These are phyloP conservation scores for Venustaconcha ellipsiformis DNA, from an alignment of 1,140 invertebrate species.

Conservation along the genomic window DNA sequence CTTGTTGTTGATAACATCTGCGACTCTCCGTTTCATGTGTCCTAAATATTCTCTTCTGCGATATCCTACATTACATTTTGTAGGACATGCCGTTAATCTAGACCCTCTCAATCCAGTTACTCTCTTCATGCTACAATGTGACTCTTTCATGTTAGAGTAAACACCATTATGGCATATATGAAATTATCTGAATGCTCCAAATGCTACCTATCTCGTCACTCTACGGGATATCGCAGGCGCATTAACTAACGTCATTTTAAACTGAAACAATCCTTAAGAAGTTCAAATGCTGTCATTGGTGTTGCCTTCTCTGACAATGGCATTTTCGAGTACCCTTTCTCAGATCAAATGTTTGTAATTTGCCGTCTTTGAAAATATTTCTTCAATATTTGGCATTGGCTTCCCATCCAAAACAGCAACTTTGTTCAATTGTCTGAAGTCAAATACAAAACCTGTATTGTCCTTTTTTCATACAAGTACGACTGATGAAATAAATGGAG, in stretches of 20 bases:
- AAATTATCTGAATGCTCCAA: constrained; percentile 15
- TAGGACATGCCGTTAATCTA: constrained; percentile 15
- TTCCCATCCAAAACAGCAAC: constrained; percentile 18
- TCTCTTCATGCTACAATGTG: constrained; percentile 26
- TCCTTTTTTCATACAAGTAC: constrained; percentile 69
- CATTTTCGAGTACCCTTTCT: constrained; percentile 70
- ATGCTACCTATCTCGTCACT: constrained; percentile 39
- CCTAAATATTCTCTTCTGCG: constrained; percentile 32
- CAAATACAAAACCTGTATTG: constrained; percentile 68
- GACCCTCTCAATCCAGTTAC: constrained; percentile 14
- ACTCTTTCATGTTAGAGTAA: constrained; percentile 15
- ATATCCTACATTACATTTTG: constrained; percentile 36
- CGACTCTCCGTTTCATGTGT: constrained; percentile 29
- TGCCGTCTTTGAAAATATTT: constrained; percentile 54
- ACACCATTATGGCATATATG: constrained; percentile 32
- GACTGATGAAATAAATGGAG: constrained; percentile 70
- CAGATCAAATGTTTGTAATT: constrained; percentile 68
- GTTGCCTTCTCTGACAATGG: constrained; percentile 39
- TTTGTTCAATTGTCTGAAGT: constrained; percentile 64
- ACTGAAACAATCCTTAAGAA: constrained; percentile 21
- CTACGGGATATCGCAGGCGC: constrained; percentile 48
- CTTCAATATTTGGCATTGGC: constrained; percentile 22
- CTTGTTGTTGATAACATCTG: constrained; percentile 34
- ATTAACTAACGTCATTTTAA: constrained; percentile 44
- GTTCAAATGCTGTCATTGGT: constrained; percentile 35